Base-by-base conservation (phyloP, 2,888 invertebrate species). In the Acanthosepion lycidas region DNA sequence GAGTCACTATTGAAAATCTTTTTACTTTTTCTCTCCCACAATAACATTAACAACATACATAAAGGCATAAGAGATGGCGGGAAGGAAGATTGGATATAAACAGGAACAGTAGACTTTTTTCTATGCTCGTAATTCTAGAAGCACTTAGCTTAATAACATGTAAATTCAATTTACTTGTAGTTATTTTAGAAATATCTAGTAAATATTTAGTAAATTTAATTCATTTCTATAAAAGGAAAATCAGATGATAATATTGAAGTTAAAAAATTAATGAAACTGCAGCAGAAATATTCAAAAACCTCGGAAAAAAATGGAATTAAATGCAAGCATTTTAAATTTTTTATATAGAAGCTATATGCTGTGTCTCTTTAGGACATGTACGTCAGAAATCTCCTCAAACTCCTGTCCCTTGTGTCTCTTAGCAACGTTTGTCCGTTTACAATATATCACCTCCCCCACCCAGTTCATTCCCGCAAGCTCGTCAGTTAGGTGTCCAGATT, bases 91-190 rank as follows among this genome's bases (percentile, higher is more conserved):
- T 9, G 78, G 33, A n/a, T 12, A 78, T 33, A n/a, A 78, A 4
- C 78, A n/a, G n/a, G n/a, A 78, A 78, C 18, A 78, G 78, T n/a
- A 78, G 33, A n/a, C 18, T 78, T 33, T 78, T 78, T 78, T 78
- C n/a, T 12, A 23, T n/a, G 12, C 18, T 78, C n/a, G n/a, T 78
- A 78, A 78, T 78, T 78, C 78, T 78, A 78, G n/a, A 78, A 78
- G n/a, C 78, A 78, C 78, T 78, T 78, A 78, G 78, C 78, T 78
- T 78, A 78, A 78, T 78, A 78, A 78, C n/a, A 78, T 78, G n/a
- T 33, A 78, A 78, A 78, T 15, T 33, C 78, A 78, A 78, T 78
- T n/a, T 78, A 78, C 33, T 78, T 78, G 3, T 12, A 15, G 78
- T 33, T 78, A 78, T n/a, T n/a, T 78, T 33, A n/a, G 15, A 78